These are phyloP conservation scores for Leptopilina boulardi DNA, from an alignment of 1,140 invertebrate species.

Conservation along the genomic window DNA sequence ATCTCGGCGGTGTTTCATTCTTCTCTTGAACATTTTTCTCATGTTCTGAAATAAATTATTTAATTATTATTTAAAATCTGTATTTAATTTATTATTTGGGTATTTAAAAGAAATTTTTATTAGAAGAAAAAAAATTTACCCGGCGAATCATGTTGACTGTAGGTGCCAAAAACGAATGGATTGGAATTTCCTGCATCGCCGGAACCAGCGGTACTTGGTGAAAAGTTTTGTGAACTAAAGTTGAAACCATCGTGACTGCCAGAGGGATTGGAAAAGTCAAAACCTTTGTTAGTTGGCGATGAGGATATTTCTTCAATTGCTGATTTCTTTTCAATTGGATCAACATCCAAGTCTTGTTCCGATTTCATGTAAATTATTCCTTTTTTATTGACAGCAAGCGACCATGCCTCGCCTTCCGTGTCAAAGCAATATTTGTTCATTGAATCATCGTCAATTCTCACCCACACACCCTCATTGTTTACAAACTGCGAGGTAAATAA, in stretches of 20 bases:
- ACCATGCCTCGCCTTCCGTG: constrained; percentile 84
- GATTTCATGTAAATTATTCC: constrained; percentile 84
- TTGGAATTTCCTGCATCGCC: constrained; percentile 69
- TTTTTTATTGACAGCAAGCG: constrained; percentile 82
- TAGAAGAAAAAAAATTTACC: constrained; percentile 35
- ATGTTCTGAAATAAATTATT: constrained; percentile 53
- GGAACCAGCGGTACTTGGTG: constrained; percentile 52
- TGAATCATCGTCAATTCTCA: constrained; percentile 80
- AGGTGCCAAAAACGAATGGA: constrained; percentile 79
- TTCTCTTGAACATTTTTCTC: constrained; percentile 60
- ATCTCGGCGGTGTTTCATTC: constrained; percentile 61
- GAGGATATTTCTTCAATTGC: constrained; percentile 48
- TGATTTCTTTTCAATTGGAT: constrained; percentile 63
- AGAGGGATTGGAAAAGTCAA: constrained; percentile 75
- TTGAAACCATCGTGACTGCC: constrained; percentile 69
- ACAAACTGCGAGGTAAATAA: constrained; percentile 67
- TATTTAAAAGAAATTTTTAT: too few relatives aligned
- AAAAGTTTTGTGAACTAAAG: constrained; percentile 65
- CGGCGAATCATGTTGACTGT: constrained; percentile 64
- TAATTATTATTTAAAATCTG: constrained; percentile 4
- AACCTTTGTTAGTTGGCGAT: constrained; percentile 63
- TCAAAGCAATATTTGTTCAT: constrained; percentile 84
- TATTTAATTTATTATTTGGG: too few relatives aligned
- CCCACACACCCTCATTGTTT: constrained; percentile 83
- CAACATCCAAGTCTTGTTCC: constrained; percentile 74